Conservation (phyloP, 2,888 invertebrate species). For the Plagodis pulveraria region DNA sequence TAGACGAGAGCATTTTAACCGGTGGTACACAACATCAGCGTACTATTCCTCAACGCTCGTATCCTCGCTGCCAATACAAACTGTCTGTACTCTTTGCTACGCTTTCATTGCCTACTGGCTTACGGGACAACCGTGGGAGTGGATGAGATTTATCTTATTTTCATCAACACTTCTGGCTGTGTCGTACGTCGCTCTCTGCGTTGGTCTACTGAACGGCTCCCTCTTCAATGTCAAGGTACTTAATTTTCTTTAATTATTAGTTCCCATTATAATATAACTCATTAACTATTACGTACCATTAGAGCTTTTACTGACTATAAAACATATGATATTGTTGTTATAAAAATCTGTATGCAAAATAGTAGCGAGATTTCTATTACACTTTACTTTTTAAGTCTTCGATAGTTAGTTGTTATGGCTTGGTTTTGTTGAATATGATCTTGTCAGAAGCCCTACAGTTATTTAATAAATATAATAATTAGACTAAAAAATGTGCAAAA, state of each 20-base stretch:
- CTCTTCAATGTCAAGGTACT: constrained; percentile 90
- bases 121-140: constrained; percentile 94
- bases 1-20: constrained; percentile 93
- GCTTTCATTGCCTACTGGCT: constrained; percentile 92
- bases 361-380: too few relatives aligned
- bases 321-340: too few relatives aligned
- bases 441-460: too few relatives aligned
- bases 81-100: constrained; percentile 90
- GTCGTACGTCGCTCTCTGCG: constrained; percentile 93
- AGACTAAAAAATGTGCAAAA: too few relatives aligned
- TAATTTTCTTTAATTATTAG: not conserved
- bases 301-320: too few relatives aligned
- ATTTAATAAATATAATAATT: too few relatives aligned
- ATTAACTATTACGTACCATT: too few relatives aligned
- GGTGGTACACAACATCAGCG: constrained; percentile 94
- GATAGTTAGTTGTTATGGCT: too few relatives aligned
- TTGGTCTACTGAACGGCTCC: constrained; percentile 94
- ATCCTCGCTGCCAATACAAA: constrained; percentile 93
- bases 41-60: constrained; percentile 92
- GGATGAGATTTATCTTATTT: constrained; percentile 89
- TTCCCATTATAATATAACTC: too few relatives aligned
- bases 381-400: too few relatives aligned
- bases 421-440: too few relatives aligned
- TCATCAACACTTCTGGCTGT: constrained; percentile 90
- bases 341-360: too few relatives aligned